Base-by-base conservation (phyloP, 2,888 invertebrate species). In the Caenorhabditis sp. region DNA sequence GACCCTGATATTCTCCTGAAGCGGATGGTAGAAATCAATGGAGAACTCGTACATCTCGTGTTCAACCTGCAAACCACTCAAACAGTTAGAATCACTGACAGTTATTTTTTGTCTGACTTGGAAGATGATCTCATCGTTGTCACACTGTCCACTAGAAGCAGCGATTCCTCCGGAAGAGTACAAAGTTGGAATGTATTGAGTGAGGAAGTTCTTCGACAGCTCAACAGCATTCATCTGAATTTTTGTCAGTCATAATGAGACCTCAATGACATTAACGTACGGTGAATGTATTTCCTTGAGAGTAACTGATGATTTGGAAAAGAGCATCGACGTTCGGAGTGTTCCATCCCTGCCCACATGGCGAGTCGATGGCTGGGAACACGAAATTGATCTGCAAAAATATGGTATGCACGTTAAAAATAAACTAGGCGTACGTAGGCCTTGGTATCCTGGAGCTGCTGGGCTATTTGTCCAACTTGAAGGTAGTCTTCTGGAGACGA, bases 401-500 rank as follows among this genome's bases (percentile, higher is more conserved):
- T n/a, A n/a, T n/a, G n/a, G n/a, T n/a, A n/a, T n/a, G n/a, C n/a
- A n/a, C n/a, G n/a, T n/a, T n/a, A n/a, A n/a, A n/a, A n/a, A n/a
- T n/a, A n/a, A n/a, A n/a, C n/a, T n/a, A n/a, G n/a, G 8, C 22
- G 15, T 52, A 77, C 77, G 41, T 78, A 78, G n/a, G 73, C 59
- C 55, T 68, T 77, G 26, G 62, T 37, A 26, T 65, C 50, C 30
- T 72, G 75, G 22, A 73, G 70, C 17, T 61, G 65, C 32, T 63
- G 48, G 8, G 76, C 78, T 27, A 72, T 70, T n/a, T 48, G 24
- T 17, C 76, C 70, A 43, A 65, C 71, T 63, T 68, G 52, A 15
- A 68, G 43, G 37, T 75, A 75, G 55, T 86, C 85, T 74, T 85
- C 86, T 11, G 84, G 81, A n/a, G 81, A 74, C 1, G 86, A 84